Evolutionary conservation across 1,140 invertebrate genomes (phyloP), one percentile per base, ranked within the genome.

Genomic region (Drosophila eugracilis): DNA sequence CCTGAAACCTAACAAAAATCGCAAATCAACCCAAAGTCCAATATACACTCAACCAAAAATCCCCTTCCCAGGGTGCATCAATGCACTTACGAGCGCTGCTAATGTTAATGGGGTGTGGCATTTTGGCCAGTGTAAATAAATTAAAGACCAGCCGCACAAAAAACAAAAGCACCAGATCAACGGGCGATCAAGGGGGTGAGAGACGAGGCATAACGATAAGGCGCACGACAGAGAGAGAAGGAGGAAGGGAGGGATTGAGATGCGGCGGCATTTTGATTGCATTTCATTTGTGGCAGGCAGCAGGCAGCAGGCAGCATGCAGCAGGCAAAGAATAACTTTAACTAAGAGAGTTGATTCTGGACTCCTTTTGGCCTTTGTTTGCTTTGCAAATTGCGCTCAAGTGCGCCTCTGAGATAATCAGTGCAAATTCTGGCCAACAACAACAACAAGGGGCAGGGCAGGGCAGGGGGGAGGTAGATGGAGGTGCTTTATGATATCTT

Each of bases 51-150:
- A 0, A 37, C 17, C 5, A 4, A 3, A 15, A 9, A 3, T 1
- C 19, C 2, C 10, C 1, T n/a, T 14, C 21, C n/a, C 55, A 66
- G 45, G 36, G 32, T 41, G 15, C 21, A 6, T n/a, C 41, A 21
- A 67, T 67, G 60, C 63, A 66, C 60, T 66, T 66, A 67, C 22
- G 45, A n/a, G 48, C 50, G 53, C 36, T 45, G 41, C 37, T 74
- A 66, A 59, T 67, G 44, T 67, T 86, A 85, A 85, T 86, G 81
- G 81, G 81, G 81, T 85, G 81, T 85, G 81, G 80, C 81, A 65
- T 78, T 78, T 77, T 86, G 72, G 77, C 47, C 81, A 85, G 81
- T 81, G 77, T 85, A 85, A 85, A 85, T 85, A 85, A 85, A 85
- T 85, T 85, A 85, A 85, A 85, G 81, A 85, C 63, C 66, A 85